phyloP scores from a whole-genome alignment of 1,140 invertebrate genomes.

The Lycorma delicatula region DNA sequence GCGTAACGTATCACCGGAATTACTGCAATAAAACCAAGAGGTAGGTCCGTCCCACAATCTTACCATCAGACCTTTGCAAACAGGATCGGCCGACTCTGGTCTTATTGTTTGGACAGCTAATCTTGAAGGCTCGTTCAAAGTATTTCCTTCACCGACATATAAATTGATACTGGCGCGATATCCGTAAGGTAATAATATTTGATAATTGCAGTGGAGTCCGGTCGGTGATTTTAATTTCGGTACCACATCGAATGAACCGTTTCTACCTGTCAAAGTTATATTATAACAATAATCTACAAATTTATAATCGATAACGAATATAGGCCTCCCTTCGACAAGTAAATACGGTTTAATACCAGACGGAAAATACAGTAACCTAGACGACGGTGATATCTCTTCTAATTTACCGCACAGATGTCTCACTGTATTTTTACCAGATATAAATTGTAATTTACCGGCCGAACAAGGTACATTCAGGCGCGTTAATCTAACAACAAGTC shows the following conservation, averaged over 20 bases:
- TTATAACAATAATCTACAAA: conserved; percentile 56
- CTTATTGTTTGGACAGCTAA: not conserved
- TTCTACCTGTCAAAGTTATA: conserved; percentile 46
- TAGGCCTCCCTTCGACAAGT: conserved; percentile 46
- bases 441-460: conserved; percentile 45
- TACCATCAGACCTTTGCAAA: conserved; percentile 44
- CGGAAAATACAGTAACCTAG: conserved; percentile 46
- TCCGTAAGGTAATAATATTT: conserved; percentile 53
- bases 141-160: not conserved
- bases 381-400: conserved; percentile 46
- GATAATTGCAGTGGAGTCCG: conserved; percentile 49
- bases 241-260: conserved; percentile 49
- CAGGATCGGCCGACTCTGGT: conserved; percentile 2
- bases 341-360: conserved; percentile 37
- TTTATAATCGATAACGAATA: conserved; percentile 49
- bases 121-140: not conserved
- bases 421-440: conserved; percentile 29
- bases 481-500: conserved; percentile 45
- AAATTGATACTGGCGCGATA: conserved; percentile 35
- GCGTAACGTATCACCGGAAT: conserved; percentile 42
- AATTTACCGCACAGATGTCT: conserved; percentile 47
- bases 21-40: conserved; percentile 47
- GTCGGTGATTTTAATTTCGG: conserved; percentile 32
- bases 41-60: conserved; percentile 44
- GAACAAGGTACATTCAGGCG: conserved; percentile 53